These are phyloP conservation scores for Lophochroa leadbeateri DNA, from an alignment of 2,113 vertebrate genomes.

Conservation along the genomic window DNA sequence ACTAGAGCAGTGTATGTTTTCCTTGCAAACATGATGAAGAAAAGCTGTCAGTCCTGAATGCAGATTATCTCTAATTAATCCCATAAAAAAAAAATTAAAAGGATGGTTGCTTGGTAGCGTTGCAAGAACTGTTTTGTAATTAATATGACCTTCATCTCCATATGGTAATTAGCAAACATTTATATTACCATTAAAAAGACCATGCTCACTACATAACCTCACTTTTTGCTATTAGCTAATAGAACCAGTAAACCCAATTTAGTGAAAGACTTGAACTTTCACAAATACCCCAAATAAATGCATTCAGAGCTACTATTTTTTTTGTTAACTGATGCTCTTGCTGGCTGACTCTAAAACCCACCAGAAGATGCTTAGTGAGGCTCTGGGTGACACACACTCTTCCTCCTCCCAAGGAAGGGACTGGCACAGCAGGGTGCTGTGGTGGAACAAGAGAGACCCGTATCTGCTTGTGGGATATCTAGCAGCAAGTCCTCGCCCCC, in stretches of 20 bases:
- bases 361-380: neutral
- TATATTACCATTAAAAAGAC: conserved; percentile 55
- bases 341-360: neutral
- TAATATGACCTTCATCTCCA: conserved; percentile 68
- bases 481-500: accelerated
- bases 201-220: neutral
- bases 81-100: conserved; percentile 49
- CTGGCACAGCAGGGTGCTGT: accelerated
- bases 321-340: neutral
- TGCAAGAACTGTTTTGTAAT: conserved; percentile 38
- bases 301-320: neutral
- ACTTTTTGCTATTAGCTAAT: neutral
- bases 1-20: neutral
- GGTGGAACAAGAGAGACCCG: neutral
- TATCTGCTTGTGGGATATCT: accelerated
- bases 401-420: neutral
- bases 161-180: conserved; percentile 69
- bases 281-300: neutral
- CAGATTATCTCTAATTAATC: conserved; percentile 61
- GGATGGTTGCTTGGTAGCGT: conserved; percentile 33
- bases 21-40: conserved; percentile 9
- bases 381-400: accelerated
- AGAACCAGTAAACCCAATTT: conserved; percentile 7
- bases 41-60: conserved; percentile 54
- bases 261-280: neutral